Conservation (phyloP, 1,140 invertebrate genomes). For the Lepidurus couesii region DNA sequence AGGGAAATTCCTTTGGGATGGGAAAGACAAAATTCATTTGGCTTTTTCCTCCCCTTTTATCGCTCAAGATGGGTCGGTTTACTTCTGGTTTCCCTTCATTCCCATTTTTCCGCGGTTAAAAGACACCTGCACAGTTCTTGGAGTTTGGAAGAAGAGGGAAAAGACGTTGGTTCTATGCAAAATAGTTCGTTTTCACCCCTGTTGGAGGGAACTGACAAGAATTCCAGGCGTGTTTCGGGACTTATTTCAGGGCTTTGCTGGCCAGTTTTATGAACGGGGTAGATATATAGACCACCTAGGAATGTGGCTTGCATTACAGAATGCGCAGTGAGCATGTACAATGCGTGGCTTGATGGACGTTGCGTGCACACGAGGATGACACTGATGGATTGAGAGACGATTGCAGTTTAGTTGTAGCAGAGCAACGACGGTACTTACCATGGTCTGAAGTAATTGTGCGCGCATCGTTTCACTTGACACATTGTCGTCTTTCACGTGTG, state of each 20-base stretch:
- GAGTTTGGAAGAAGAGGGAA: not conserved
- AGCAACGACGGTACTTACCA: not conserved
- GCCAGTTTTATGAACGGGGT: not conserved
- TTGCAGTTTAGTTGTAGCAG: not conserved
- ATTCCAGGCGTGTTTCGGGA: not conserved
- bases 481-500: not conserved
- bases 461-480: not conserved
- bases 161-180: not conserved
- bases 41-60: not conserved
- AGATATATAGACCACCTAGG: not conserved
- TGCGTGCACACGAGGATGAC: not conserved
- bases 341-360: not conserved
- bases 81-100: not conserved
- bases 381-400: not conserved
- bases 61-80: not conserved
- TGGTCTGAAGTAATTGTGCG: not conserved
- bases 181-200: not conserved
- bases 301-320: not conserved
- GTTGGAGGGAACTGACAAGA: not conserved
- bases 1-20: not conserved
- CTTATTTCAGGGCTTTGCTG: not conserved
- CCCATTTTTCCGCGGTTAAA: not conserved
- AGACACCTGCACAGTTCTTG: not conserved
- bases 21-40: not conserved
- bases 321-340: not conserved